Conservation (phyloP, 2,888 invertebrate species). For the Brenthis hecate region DNA sequence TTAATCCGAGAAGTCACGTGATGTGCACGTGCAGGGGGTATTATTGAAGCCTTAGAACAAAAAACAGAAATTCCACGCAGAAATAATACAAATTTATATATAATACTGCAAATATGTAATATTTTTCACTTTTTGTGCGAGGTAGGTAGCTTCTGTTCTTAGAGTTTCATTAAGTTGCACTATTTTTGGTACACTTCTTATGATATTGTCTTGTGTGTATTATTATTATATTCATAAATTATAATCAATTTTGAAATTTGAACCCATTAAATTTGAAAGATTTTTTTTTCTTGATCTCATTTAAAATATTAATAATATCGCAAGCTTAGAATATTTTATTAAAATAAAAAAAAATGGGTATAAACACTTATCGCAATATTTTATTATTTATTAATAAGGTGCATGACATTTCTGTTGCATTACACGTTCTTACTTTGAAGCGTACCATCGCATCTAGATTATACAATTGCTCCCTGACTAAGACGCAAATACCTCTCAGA, state of each 20-base stretch:
- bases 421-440: slow-evolving; percentile 26
- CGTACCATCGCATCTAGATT: slow-evolving; percentile 44
- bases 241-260: too few relatives aligned
- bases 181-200: too few relatives aligned
- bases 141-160: too few relatives aligned
- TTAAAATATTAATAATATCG: too few relatives aligned
- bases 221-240: too few relatives aligned
- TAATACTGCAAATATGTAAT: too few relatives aligned
- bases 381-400: neutral
- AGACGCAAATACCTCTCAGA: slow-evolving; percentile 37
- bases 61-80: slow-evolving; percentile 2
- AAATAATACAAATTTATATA: neutral
- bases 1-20: slow-evolving; percentile 79
- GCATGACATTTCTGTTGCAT: slow-evolving; percentile 5
- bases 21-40: slow-evolving; percentile 72
- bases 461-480: slow-evolving; percentile 36
- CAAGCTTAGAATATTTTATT: neutral
- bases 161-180: too few relatives aligned
- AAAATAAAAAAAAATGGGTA: neutral
- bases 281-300: too few relatives aligned
- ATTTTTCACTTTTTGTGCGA: too few relatives aligned
- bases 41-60: slow-evolving; percentile 46
- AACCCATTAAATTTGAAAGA: too few relatives aligned
- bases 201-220: too few relatives aligned
- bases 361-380: too few relatives aligned